Percentiles rank a stretch among this genome's conserved stretches.
These are phyloP conservation scores for Lagopus leucura DNA, from an alignment of 2,113 vertebrate species.

Conservation along the genomic window DNA sequence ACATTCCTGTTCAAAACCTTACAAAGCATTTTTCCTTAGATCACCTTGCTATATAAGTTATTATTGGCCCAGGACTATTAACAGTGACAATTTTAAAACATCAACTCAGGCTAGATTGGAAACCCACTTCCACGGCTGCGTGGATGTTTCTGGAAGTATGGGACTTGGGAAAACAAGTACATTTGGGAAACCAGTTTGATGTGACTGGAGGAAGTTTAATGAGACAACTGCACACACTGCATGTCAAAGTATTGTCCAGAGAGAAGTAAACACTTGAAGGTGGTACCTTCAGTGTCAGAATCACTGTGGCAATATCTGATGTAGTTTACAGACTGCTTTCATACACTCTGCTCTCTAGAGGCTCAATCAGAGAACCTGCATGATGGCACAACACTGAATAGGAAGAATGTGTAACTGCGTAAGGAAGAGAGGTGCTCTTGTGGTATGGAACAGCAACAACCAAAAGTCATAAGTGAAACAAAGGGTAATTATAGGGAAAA, in stretches of 20 bases:
- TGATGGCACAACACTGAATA: not conserved
- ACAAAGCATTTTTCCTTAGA: not conserved
- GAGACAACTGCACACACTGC: not conserved
- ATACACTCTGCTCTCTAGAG: not conserved
- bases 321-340: not conserved
- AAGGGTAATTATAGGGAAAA: not conserved
- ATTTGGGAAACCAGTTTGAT: not conserved
- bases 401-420: not conserved
- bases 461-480: not conserved
- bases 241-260: not conserved
- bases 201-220: not conserved
- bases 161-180: not conserved
- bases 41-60: not conserved
- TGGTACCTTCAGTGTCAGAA: not conserved
- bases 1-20: not conserved
- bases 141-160: not conserved
- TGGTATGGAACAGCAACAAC: not conserved
- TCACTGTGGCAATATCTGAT: not conserved
- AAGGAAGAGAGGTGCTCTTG: not conserved
- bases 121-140: not conserved
- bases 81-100: not conserved
- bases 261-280: not conserved
- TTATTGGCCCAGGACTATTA: not conserved
- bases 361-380: not conserved
- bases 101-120: rapidly evolving